Percentiles rank a stretch among this genome's conserved stretches.
phyloP scores from a whole-genome alignment of 2,888 invertebrate genomes.

The Ptycholaimellus sp. region DNA sequence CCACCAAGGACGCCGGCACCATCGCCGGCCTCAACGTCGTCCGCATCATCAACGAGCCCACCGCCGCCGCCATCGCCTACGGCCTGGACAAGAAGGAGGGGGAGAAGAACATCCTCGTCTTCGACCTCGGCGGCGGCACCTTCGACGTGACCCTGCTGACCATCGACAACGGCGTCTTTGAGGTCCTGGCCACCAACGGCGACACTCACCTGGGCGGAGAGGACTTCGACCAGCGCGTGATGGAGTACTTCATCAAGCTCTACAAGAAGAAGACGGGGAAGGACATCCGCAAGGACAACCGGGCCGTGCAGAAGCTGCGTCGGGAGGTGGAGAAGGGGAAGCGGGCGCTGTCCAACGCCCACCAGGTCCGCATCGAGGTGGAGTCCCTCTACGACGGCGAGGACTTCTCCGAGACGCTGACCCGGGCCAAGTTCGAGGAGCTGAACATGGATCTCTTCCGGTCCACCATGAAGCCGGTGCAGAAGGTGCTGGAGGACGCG shows the following conservation, averaged over 20 bases:
- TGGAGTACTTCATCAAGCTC: constrained; percentile 83
- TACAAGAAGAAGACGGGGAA: constrained; percentile 29
- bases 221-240: constrained; percentile 41
- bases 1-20: constrained; percentile 57
- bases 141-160: constrained; percentile 93
- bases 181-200: constrained; percentile 32
- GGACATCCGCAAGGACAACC: constrained; percentile 27
- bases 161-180: constrained; percentile 95
- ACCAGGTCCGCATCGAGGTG: constrained; percentile 77
- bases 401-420: constrained; percentile 89
- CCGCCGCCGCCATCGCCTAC: constrained; percentile 24
- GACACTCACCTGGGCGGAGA: constrained; percentile 47
- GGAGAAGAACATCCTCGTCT: constrained; percentile 91
- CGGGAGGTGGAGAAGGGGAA: constrained; percentile 30
- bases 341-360: constrained; percentile 66
- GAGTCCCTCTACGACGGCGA: constrained; percentile 94
- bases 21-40: constrained; percentile 79
- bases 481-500: constrained; percentile 88
- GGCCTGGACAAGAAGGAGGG: constrained; percentile 26
- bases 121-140: constrained; percentile 96
- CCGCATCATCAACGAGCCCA: constrained; percentile 71
- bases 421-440: constrained; percentile 94
- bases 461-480: constrained; percentile 76
- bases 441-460: constrained; percentile 60
- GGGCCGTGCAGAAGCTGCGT: constrained; percentile 28